phyloP scores from a whole-genome alignment of 2,888 invertebrate species.

The Macrosoma leucophasiata region DNA sequence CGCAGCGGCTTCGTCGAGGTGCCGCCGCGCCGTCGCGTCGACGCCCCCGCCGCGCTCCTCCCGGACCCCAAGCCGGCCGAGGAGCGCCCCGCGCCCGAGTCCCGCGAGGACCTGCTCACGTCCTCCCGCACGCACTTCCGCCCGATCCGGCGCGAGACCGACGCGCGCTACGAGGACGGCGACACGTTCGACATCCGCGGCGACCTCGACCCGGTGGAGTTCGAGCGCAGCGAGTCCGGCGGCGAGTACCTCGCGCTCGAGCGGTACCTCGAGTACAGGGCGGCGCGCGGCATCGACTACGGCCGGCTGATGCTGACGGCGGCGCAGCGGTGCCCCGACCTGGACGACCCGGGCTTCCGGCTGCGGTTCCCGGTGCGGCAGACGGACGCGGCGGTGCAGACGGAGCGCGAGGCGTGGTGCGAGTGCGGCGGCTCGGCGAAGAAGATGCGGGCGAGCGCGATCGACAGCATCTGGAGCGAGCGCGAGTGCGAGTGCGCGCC shows the following conservation, averaged over 20 bases:
- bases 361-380: conserved; percentile 80
- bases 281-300: conserved; percentile 54
- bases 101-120: conserved; percentile 84
- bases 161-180: conserved; percentile 78
- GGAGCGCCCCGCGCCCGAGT: conserved; percentile 48
- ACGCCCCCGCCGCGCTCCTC: conserved; percentile 38
- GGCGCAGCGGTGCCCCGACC: conserved; percentile 51
- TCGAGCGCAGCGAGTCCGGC: conserved; percentile 80
- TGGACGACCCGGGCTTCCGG: conserved; percentile 66
- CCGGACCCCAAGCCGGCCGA: conserved; percentile 20
- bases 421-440: conserved; percentile 55
- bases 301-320: conserved; percentile 49
- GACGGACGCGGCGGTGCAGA: conserved; percentile 51
- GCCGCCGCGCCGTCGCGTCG: conserved; percentile 72
- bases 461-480: conserved; percentile 42
- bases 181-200: conserved; percentile 81
- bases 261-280: conserved; percentile 73
- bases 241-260: conserved; percentile 69
- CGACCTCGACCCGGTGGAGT: conserved; percentile 78
- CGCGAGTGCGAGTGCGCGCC: conserved; percentile 44
- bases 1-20: conserved; percentile 79
- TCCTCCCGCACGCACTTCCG: conserved; percentile 89
- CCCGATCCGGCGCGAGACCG: conserved; percentile 80
- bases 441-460: conserved; percentile 52
- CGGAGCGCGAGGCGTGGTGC: conserved; percentile 50